A percentile compares a stretch with the other conserved stretches of the same genome.
phyloP scores from a whole-genome alignment of 2,113 vertebrate species.

The Alaudala cheleensis region DNA sequence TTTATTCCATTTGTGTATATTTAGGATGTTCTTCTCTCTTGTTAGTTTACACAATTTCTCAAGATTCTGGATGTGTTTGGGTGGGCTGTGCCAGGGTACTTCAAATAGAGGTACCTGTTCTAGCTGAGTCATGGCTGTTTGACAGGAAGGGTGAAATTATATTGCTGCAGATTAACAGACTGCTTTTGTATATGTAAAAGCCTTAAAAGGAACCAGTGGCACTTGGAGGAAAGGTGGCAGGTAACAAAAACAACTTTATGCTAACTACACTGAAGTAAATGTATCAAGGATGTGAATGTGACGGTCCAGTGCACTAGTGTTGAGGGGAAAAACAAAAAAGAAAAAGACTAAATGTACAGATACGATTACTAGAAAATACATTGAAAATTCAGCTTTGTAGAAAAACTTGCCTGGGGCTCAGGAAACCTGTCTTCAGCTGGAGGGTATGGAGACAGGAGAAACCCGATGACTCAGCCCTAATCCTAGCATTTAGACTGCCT shows the following conservation, averaged over 20 bases:
- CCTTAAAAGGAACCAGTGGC: background rate
- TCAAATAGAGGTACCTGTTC: background rate
- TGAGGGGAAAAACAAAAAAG: background rate
- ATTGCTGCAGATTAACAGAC: background rate
- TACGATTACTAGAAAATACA: background rate
- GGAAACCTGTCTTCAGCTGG: background rate
- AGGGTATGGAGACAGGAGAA: background rate
- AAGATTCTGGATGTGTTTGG: background rate
- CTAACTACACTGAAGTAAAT: background rate
- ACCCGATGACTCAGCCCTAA: background rate
- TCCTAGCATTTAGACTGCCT: background rate
- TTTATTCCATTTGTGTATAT: background rate
- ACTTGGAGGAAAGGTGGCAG: background rate
- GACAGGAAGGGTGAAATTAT: background rate
- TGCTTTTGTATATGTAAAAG: background rate
- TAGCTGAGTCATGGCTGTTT: background rate
- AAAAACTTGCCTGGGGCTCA: background rate
- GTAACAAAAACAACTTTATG: background rate
- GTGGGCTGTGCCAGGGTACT: background rate
- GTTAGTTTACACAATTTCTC: background rate
- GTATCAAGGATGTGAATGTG: background rate
- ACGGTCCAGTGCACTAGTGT: background rate
- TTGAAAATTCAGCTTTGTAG: background rate
- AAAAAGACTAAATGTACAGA: background rate
- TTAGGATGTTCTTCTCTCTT: background rate